Base-by-base conservation (phyloP, 2,797 vertebrate genomes). In the Sebastes minor region DNA sequence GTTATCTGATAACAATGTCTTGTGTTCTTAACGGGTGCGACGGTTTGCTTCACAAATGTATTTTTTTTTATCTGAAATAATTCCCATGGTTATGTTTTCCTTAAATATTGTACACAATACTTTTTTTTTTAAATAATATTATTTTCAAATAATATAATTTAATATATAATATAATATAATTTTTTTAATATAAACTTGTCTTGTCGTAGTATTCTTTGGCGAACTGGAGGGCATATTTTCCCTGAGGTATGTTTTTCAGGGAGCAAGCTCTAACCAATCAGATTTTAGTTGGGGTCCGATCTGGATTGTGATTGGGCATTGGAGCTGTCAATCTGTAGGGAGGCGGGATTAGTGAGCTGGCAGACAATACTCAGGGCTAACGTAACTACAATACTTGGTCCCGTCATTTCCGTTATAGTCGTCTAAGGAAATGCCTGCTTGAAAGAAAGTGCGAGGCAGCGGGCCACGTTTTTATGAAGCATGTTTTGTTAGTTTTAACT, bases 321-420 rank as follows among this genome's bases (percentile, higher is more conserved):
- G 1, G 0, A 56, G 1, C 52, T 83, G 64, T 77, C 90, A 68
- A 32, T 86, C 28, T 25, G 11, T 2, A 13, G 4, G 5, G 6
- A 62, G 79, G 86, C 11, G 72, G 86, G 42, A 1, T 6, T 16
- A 74, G 3, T 18, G 10, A 0, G 0, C 55, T 49, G 16, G 3
- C 53, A 83, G 78, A 35, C 74, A 70, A 57, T 2, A 28, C 3
- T 75, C n/a, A 5, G 82, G 68, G 61, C 23, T 2, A 1, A 4
- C 0, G 1, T 35, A 5, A 8, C 2, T 1, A 0, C 0, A 0
- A 0, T 38, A 0, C 5, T 14, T 6, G 28, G 38, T 22, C 10
- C 33, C 93, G 93, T 92, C 91, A 94, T 13, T 94, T 94, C 94
- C 94, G 80, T 69, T 86, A 6, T 38, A 88, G 89, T 13, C 4